Evolutionary conservation across 2,113 vertebrate genomes (phyloP), one percentile per base, ranked within the genome.

Genomic region (Canis aureus): DNA sequence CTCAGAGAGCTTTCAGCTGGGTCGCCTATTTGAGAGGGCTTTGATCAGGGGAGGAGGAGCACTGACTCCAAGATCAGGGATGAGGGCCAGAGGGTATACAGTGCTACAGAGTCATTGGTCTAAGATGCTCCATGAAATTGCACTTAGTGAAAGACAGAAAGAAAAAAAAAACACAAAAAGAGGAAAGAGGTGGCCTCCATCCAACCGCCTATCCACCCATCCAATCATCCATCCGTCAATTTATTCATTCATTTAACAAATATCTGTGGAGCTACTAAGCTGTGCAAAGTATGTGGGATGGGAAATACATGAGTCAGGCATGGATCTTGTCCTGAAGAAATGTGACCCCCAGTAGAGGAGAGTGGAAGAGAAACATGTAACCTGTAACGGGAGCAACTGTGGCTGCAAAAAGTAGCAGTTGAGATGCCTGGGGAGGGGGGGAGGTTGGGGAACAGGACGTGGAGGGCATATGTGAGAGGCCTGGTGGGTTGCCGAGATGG

Each of bases 191-290:
- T 64, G 59, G 81, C 10, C 23, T 64, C 64, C 32, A n/a, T 59
- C 88, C 86, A 91, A n/a, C 2, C 71, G 69, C 84, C 11, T 78
- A 86, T 17, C 15, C 55, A 60, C 64, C 53, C 67, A 57, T 15
- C 27, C 49, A 66, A 32, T 38, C 92, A 94, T 66, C 76, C 78
- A n/a, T 57, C 32, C 49, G 35, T 16, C 57, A 9, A 20, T 66
- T 43, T 60, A 89, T 86, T 91, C 29, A 89, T 79, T 91, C 60
- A 89, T 55, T 90, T 90, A 81, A 69, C 51, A 66, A 96, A 83
- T 13, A 57, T 11, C 60, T 74, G 22, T 11, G 29, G 76, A 78
- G 84, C 13, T n/a, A 87, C 23, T 80, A 27, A 80, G 19, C 76
- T 69, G 22, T 79, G 49, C 59, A 67, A 81, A 92, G n/a, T 22